These are phyloP conservation scores for Nephotettix cincticeps DNA, from an alignment of 1,140 invertebrate species.

Conservation along the genomic window DNA sequence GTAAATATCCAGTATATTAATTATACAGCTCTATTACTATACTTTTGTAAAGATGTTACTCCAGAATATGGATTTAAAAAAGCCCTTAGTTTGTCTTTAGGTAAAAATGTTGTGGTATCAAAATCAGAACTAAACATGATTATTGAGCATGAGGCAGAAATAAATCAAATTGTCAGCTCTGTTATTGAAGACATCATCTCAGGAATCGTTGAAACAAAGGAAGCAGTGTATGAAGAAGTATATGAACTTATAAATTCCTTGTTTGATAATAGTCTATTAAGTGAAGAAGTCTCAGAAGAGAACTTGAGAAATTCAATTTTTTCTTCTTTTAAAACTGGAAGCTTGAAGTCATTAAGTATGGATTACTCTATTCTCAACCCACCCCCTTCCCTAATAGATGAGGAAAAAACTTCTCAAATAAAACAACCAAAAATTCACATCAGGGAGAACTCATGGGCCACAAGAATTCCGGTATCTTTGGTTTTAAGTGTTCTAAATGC, in stretches of 20 bases:
- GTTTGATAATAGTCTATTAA: neutral
- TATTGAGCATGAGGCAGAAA: neutral
- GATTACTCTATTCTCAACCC: neutral
- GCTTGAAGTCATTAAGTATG: neutral
- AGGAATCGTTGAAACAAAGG: neutral
- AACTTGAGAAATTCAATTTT: neutral
- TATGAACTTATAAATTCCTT: neutral
- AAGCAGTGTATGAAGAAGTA: neutral
- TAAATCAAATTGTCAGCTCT: neutral
- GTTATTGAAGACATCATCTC: neutral
- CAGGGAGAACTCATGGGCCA: neutral
- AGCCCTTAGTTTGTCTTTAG: slow-evolving; percentile 55
- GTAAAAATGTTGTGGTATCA: slow-evolving; percentile 45
- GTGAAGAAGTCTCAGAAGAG: neutral
- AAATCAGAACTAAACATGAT: neutral
- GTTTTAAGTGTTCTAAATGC: neutral
- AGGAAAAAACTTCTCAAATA: neutral
- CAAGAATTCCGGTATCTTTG: neutral
- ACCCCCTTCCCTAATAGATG: neutral
- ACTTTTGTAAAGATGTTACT: slow-evolving; percentile 57
- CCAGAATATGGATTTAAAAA: slow-evolving; percentile 54
- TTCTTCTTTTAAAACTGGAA: neutral
- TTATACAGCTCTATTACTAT: slow-evolving; percentile 58
- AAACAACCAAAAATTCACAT: neutral
- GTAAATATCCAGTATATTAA: slow-evolving; percentile 50